Evolutionary conservation across 1,140 invertebrate species (phyloP).

Genomic region (Trialeurodes vaporariorum): DNA sequence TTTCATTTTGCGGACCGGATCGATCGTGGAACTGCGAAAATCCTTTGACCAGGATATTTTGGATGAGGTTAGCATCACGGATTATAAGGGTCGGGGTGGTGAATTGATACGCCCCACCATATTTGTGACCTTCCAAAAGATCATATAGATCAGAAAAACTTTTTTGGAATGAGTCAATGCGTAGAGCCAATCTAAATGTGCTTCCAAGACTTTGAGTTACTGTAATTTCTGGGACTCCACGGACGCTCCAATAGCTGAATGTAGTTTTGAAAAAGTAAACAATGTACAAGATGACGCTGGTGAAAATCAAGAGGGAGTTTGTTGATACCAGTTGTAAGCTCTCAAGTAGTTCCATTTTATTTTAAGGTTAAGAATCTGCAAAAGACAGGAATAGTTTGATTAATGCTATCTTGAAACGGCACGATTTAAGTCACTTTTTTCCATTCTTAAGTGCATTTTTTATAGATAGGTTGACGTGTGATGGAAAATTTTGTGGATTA

Average conservation of each 20-base stretch:
- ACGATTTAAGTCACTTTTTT: no score
- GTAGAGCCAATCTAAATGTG: slow-evolving; percentile 32
- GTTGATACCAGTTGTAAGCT: no score
- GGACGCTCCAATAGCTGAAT: not conserved
- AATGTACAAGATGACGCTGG: not conserved
- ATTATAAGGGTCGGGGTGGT: slow-evolving; percentile 38
- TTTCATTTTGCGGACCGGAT: slow-evolving; percentile 24
- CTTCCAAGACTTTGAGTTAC: slow-evolving; percentile 32
- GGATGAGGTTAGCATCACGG: slow-evolving; percentile 45
- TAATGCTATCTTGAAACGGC: no score
- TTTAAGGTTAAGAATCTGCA: no score
- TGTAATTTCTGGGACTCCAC: not conserved
- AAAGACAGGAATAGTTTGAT: no score
- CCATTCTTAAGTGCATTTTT: no score
- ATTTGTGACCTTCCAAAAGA: slow-evolving; percentile 11
- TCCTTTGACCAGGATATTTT: slow-evolving; percentile 45
- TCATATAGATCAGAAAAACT: slow-evolving; percentile 17
- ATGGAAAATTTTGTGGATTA: no score
- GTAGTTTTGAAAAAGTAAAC: not conserved
- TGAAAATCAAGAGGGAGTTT: not conserved
- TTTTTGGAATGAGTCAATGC: slow-evolving; percentile 22
- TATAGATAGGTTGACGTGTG: no score
- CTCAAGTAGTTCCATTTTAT: no score
- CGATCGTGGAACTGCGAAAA: slow-evolving; percentile 41
- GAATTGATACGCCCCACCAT: slow-evolving; percentile 33